Percentiles rank a stretch among this genome's conserved stretches.
These are phyloP conservation scores for Aurelia coerulea DNA, from an alignment of 30 jellyfish, hydroid and myxozoan species.

Conservation along the genomic window DNA sequence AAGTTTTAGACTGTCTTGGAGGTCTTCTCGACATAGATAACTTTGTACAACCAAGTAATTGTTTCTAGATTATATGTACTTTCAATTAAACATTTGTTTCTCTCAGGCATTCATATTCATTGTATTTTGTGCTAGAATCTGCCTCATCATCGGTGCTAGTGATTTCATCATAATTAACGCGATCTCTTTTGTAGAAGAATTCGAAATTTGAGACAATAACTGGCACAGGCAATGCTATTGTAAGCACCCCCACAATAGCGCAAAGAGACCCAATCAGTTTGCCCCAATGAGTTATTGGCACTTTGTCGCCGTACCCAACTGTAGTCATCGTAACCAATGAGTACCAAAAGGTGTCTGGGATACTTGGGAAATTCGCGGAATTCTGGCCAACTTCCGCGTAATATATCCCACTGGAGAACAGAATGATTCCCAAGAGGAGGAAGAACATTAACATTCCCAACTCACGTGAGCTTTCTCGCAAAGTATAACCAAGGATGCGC, in stretches of 20 bases:
- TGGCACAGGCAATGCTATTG: slow-evolving; percentile 95
- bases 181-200: slow-evolving; percentile 90
- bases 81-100: slow-evolving; percentile 51
- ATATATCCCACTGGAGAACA: slow-evolving; percentile 94
- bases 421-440: slow-evolving; percentile 82
- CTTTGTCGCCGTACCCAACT: slow-evolving; percentile 97
- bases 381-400: slow-evolving; percentile 92
- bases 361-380: slow-evolving; percentile 74
- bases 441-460: slow-evolving; percentile 92
- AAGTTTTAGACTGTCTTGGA: no score
- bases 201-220: slow-evolving; percentile 95
- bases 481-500: slow-evolving; percentile 93
- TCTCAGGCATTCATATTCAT: slow-evolving; percentile 22
- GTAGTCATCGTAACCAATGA: slow-evolving; percentile 97
- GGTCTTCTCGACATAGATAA: no score
- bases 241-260: slow-evolving; percentile 95
- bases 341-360: slow-evolving; percentile 92
- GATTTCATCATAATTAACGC: slow-evolving; percentile 50
- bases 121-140: not conserved
- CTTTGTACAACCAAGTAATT: no score
- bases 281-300: slow-evolving; percentile 84
- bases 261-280: slow-evolving; percentile 93
- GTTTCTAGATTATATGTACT: no score
- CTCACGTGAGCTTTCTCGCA: slow-evolving; percentile 91
- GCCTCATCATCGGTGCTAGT: slow-evolving; percentile 9